Conservation (phyloP, 2,888 invertebrate genomes). For the Drymonia ruficornis region DNA sequence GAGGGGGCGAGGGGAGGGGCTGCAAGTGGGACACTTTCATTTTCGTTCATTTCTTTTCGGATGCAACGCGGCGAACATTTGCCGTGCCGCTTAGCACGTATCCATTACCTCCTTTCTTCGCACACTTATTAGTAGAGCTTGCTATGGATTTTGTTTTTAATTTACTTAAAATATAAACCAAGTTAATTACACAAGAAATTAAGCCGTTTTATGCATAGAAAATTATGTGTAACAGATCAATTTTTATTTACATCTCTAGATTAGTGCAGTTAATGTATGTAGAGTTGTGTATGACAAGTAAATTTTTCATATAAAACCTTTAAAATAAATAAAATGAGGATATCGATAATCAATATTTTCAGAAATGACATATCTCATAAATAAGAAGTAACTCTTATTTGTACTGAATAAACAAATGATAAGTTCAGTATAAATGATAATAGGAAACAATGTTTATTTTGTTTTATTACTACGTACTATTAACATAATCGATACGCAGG, state of each 20-base stretch:
- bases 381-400: too few species aligned
- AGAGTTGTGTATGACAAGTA: too few species aligned
- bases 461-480: background rate
- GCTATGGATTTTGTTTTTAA: slow-evolving; percentile 42
- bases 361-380: too few species aligned
- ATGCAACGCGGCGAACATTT: slow-evolving; percentile 74
- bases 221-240: background rate
- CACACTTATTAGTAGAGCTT: slow-evolving; percentile 58
- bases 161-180: slow-evolving; percentile 26
- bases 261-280: background rate
- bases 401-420: too few species aligned
- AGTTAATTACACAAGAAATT: slow-evolving; percentile 9
- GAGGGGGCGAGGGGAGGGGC: slow-evolving; percentile 58
- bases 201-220: background rate
- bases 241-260: background rate
- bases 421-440: background rate
- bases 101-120: slow-evolving; percentile 72
- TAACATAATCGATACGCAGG: background rate
- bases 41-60: slow-evolving; percentile 84
- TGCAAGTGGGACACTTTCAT: slow-evolving; percentile 81
- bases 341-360: background rate
- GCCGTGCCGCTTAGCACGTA: slow-evolving; percentile 71
- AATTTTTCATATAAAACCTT: too few species aligned
- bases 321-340: too few species aligned
- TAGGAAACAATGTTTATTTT: background rate